phyloP scores from a whole-genome alignment of 2,797 vertebrate species.

The Octomys mimax region DNA sequence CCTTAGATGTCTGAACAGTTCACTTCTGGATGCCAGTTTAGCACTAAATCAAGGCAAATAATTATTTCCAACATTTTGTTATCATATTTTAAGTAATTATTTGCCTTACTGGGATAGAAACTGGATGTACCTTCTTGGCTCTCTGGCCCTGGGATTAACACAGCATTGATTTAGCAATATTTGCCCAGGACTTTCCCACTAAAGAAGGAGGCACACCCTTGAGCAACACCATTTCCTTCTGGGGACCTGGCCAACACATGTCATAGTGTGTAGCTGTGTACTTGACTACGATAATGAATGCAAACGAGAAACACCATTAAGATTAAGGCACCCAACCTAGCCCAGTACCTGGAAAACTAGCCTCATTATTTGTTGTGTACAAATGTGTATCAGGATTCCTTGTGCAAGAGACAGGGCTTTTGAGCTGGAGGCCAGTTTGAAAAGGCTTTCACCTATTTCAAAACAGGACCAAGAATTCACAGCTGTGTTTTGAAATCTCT shows the following conservation, averaged over 20 bases:
- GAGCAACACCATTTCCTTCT: conserved; percentile 6
- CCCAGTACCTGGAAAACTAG: neutral
- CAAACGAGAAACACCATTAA: neutral
- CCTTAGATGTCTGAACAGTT: conserved; percentile 55
- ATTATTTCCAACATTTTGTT: conserved; percentile 56
- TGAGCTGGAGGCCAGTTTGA: conserved; percentile 40
- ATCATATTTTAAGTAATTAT: conserved; percentile 64
- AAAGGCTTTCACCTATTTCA: conserved; percentile 65
- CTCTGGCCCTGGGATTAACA: conserved; percentile 59
- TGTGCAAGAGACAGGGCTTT: conserved; percentile 24
- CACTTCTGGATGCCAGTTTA: neutral
- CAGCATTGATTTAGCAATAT: conserved; percentile 66
- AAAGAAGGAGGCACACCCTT: conserved; percentile 31
- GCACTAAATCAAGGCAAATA: conserved; percentile 57
- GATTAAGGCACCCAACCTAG: neutral
- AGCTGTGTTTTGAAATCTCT: conserved; percentile 56
- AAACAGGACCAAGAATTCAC: conserved; percentile 59
- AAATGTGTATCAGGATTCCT: neutral
- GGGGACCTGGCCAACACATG: neutral
- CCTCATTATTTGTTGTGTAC: neutral
- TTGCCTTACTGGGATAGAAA: conserved; percentile 75
- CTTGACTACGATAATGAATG: neutral
- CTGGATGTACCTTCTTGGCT: conserved; percentile 29
- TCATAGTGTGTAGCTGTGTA: neutral
- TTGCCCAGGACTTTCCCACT: conserved; percentile 51